Base-by-base conservation (phyloP, 2,797 vertebrate genomes). In the Phataginus tetradactyla region DNA sequence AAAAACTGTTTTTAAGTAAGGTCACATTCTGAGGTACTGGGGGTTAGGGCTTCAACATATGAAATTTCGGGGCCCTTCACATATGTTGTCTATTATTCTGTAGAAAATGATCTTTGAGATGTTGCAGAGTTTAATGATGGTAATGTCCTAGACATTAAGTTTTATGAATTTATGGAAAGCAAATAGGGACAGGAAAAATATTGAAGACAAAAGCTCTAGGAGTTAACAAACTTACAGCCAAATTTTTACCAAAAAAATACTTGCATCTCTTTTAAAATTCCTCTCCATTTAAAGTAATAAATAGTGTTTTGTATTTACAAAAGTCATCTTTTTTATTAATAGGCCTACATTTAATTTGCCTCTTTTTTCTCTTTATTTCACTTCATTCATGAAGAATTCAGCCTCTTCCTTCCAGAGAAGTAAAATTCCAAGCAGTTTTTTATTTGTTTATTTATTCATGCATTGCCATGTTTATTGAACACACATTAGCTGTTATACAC, bases 131-230 rank as follows among this genome's bases (percentile, higher is more conserved):
- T 86, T 90, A 45, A 84, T 86, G 34, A 78, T 29, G 55, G 25
- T 88, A 29, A 66, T 86, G 14, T 59, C 45, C 20, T 84, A 75
- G 34, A 75, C 5, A 25, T n/a, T 77, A 81, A 63, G 6, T 68
- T 92, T 79, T 92, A 89, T 79, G 66, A 66, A 51, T 89, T 25
- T 66, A 84, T 59, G 71, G 27, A 85, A 72, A 87, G 37, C 37
- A 81, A 78, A 27, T 66, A 64, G 25, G 55, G 57, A 21, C 8
- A n/a, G 66, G 37, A 42, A 87, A 78, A 71, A 77, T 34, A 78
- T 42, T 75, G 9, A 66, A 92, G 6, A 75, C 37, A 75, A 88
- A 96, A 57, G 7, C 37, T 88, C 18, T 69, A 45, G 25, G 27
- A 72, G 20, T 79, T 84, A 32, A 85, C 75, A 12, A 93, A 80